phyloP scores from a whole-genome alignment of 2,888 invertebrate genomes.

The Caenorhabditis drosophilae region DNA sequence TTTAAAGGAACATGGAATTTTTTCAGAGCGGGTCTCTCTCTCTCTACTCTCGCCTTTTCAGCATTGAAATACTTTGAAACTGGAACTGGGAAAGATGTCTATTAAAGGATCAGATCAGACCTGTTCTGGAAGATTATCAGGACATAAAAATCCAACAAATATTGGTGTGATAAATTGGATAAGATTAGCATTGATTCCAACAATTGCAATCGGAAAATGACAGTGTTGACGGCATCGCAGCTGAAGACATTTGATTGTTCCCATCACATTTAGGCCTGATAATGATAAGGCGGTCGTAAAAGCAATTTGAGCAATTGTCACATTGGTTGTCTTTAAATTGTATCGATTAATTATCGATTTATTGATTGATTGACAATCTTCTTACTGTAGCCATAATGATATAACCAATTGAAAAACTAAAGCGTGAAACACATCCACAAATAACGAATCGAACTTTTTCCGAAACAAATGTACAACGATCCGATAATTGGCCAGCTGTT shows the following conservation, averaged over 20 bases:
- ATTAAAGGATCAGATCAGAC: too few species aligned
- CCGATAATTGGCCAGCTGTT: slow-evolving; percentile 37
- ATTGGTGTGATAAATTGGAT: slow-evolving; percentile 19
- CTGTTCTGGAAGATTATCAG: slow-evolving; percentile 26
- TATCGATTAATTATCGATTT: too few species aligned
- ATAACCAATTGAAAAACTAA: slow-evolving; percentile 43
- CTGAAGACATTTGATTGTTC: slow-evolving; percentile 47
- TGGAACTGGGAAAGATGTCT: too few species aligned
- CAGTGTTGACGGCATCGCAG: slow-evolving; percentile 33
- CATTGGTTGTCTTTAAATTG: slow-evolving; percentile 12
- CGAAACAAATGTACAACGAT: slow-evolving; percentile 34
- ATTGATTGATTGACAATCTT: too few species aligned
- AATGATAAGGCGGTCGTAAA: slow-evolving; percentile 46
- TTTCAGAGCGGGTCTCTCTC: too few species aligned
- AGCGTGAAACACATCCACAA: slow-evolving; percentile 43
- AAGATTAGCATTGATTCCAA: slow-evolving; percentile 10
- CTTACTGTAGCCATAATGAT: slow-evolving; percentile 42
- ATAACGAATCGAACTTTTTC: slow-evolving; percentile 41
- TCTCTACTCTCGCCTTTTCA: too few species aligned
- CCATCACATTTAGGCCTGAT: slow-evolving; percentile 48
- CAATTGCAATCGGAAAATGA: slow-evolving; percentile 20
- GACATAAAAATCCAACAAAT: slow-evolving; percentile 16
- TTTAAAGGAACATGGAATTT: too few species aligned
- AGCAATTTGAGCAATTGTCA: slow-evolving; percentile 34
- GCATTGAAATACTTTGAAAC: too few species aligned